A percentile compares a stretch with the other conserved stretches of the same genome.
Conservation (phyloP, 2,113 vertebrate genomes). For the Chroicocephalus ridibundus region DNA sequence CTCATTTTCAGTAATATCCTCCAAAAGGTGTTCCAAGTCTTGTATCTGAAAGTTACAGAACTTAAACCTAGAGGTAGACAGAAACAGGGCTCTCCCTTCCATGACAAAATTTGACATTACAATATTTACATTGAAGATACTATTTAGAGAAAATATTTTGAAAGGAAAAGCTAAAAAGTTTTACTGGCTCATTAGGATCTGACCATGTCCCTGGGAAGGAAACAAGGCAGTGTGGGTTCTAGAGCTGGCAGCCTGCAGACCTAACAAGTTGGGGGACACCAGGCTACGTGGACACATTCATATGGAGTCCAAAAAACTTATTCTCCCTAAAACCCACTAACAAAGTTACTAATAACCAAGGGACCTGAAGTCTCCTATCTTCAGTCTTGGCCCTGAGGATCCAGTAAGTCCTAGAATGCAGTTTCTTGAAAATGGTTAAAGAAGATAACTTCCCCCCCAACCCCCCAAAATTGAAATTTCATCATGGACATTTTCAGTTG, state of each 20-base stretch:
- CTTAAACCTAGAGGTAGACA: not conserved
- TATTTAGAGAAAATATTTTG: not conserved
- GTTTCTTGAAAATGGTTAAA: not conserved
- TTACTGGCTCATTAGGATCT: not conserved
- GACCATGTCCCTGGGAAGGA: not conserved
- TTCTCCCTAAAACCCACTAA: not conserved
- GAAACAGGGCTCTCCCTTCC: not conserved
- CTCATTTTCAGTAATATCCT: slow-evolving; percentile 75
- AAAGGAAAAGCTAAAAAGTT: not conserved
- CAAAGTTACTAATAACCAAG: not conserved
- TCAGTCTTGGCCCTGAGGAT: not conserved
- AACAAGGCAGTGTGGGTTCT: not conserved
- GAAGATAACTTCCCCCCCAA: not conserved
- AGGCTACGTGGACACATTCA: not conserved
- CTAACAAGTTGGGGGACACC: not conserved
- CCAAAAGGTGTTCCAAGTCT: slow-evolving; percentile 77
- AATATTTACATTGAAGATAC: not conserved
- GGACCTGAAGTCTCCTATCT: not conserved
- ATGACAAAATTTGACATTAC: not conserved
- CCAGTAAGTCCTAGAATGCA: not conserved
- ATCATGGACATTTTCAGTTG: not conserved
- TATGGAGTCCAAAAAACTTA: not conserved
- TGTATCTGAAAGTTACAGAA: slow-evolving; percentile 73
- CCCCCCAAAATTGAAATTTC: not conserved
- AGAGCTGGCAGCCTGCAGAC: not conserved